phyloP scores from a whole-genome alignment of 2,113 vertebrate species.

The Ciconia maguari region DNA sequence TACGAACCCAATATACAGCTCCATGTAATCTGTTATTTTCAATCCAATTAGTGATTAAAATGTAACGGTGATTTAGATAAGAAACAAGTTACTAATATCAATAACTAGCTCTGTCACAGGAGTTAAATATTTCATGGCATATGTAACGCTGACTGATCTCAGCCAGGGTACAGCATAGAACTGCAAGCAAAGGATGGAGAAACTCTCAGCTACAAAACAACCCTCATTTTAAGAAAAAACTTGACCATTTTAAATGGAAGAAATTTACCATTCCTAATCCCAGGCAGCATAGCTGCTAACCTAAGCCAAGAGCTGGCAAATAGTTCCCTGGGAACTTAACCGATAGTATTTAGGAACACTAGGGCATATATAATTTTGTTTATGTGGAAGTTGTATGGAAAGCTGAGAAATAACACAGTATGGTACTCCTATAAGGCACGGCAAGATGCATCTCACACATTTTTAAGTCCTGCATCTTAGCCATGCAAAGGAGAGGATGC shows the following conservation, averaged over 20 bases:
- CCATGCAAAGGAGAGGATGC: background rate
- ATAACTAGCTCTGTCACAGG: background rate
- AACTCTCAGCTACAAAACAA: background rate
- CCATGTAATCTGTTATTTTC: background rate
- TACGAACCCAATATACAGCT: fast-evolving
- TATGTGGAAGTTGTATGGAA: background rate
- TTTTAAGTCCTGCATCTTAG: background rate
- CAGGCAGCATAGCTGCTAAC: background rate
- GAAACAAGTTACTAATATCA: background rate
- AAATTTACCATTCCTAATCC: background rate
- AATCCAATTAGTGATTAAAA: background rate
- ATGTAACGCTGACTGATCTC: background rate
- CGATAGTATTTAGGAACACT: background rate
- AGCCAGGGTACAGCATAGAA: background rate
- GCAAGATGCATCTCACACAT: background rate
- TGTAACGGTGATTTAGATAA: background rate
- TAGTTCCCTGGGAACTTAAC: background rate
- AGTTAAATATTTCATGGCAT: background rate
- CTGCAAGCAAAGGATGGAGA: background rate
- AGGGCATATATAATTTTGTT: background rate
- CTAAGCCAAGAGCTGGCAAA: background rate
- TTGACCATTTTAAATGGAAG: background rate
- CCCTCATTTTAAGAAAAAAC: background rate
- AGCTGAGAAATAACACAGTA: background rate
- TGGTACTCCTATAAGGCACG: background rate